Evolutionary conservation across 2,113 vertebrate genomes (phyloP), one percentile per base, ranked within the genome.

Genomic region (Rhea americana): DNA sequence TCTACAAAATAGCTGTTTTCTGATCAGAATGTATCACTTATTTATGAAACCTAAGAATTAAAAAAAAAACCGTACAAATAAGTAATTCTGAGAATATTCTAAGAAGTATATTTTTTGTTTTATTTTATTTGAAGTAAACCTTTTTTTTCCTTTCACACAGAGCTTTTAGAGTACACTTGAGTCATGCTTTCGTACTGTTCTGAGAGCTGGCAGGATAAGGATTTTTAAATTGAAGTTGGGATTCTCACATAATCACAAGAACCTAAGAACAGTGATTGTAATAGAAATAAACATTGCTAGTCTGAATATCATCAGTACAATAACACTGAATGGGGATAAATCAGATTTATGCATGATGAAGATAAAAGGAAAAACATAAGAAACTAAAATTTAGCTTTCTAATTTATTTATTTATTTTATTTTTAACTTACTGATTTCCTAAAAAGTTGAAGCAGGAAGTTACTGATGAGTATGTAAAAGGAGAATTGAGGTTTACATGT

Each of bases 151-250:
- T 95, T 95, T 78, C 30, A 19, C 22, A 20, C 1, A 32, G 73
- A 90, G 93, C 43, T 93, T 90, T 93, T 91, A 93, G 72, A 96
- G 87, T 85, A 88, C 83, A 83, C 93, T 95, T 94, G 90, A 95
- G 88, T 90, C 48, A 26, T 50, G 8, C 66, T 93, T 93, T 82
- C 35, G 53, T 53, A n/a, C 65, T 70, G 50, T 94, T 94, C 77
- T 73, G n/a, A 96, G 90, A 91, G 91, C 73, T 89, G 66, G 91
- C 83, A 88, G 63, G 81, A 66, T 15, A 70, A 93, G 82, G 70
- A 73, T 94, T 93, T 95, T 94, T 76, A 93, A 95, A 93, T 88
- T 93, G 77, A 93, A 91, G 93, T 45, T 88, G 61, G 80, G 85
- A 89, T 93, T 85, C 85, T 95, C 88, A 79, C 92, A 94, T 71